Conservation (phyloP, 1,140 invertebrate genomes). For the Panagrolaimus sp. region DNA sequence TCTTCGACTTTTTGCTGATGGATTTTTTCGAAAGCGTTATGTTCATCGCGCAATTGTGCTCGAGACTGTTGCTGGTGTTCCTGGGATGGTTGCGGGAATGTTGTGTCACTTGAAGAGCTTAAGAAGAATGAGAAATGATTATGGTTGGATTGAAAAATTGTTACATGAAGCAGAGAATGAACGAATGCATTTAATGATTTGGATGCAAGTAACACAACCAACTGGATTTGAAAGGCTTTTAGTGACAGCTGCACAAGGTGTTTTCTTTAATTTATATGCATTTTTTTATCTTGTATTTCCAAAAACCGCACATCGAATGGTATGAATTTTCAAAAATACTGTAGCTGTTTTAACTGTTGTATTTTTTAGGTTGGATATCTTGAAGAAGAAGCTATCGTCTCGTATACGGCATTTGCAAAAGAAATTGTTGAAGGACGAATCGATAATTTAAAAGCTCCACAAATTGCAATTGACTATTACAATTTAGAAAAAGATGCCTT, state of each 20-base stretch:
- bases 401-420: conserved; percentile 60
- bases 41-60: conserved; percentile 56
- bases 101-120: conserved; percentile 59
- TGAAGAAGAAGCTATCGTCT: conserved; percentile 61
- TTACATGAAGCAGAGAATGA: conserved; percentile 62
- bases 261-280: conserved; percentile 59
- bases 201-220: conserved; percentile 59
- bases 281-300: conserved; percentile 59
- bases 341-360: background rate
- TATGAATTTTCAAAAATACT: background rate
- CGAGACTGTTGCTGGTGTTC: conserved; percentile 59
- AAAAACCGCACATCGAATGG: conserved; percentile 59
- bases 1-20: conserved; percentile 24
- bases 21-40: conserved; percentile 19
- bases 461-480: conserved; percentile 59
- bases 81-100: conserved; percentile 61
- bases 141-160: conserved; percentile 62
- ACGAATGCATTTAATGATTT: conserved; percentile 61
- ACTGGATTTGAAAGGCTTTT: conserved; percentile 53
- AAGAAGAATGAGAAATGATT: conserved; percentile 58
- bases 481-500: conserved; percentile 53
- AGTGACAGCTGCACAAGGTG: conserved; percentile 58
- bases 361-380: conserved; percentile 59
- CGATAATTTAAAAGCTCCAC: conserved; percentile 52
- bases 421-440: conserved; percentile 43